Base-by-base conservation (phyloP, 2,888 invertebrate species). In the Acronicta aceris region DNA sequence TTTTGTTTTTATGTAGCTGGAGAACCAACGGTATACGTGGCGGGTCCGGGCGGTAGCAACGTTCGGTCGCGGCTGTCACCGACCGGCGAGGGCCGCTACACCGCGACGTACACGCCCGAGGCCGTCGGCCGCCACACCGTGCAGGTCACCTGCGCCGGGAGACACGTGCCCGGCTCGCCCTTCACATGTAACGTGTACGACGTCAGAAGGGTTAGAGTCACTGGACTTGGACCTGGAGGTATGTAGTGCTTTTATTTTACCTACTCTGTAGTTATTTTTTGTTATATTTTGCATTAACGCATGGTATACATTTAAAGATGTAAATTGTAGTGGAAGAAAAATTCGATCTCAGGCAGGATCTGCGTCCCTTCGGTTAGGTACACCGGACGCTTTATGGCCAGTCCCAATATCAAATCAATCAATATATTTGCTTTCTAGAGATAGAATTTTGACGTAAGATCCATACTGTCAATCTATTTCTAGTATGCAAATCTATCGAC, bases 181-280 rank as follows among this genome's bases (percentile, higher is more conserved):
- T 98, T 98, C 89, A 97, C 97, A 17, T 99, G 99, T 89, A 98
- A 99, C 87, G 98, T 98, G 40, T 99, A 98, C 79, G 98, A 99
- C 86, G 98, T 99, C 0, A 96, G 97, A 1, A 96, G 98, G 70
- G 98, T 98, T 13, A 92, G 96, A 36, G 97, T 97, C 27, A 96
- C 96, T 16, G 97, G 97, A 1, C 82, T 97, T 33, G 95, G 95
- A 0, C 89, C 95, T 64, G 95, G 95, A 81, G 94, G 94, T 94
- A 58, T 70, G 72, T 74, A 7, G 15, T 4, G 0, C 9, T 13
- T 47, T 50, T 51, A 5, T 2, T 40, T 17, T 55, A 17, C n/a
- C 4, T 2, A 12, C 33, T 46, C 0, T 16, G 13, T 4, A 4
- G 30, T 10, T n/a, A n/a, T n/a, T n/a, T n/a, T n/a, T n/a, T n/a